phyloP scores from a whole-genome alignment of 2,888 invertebrate species.

The Dolichomitus sp. region DNA sequence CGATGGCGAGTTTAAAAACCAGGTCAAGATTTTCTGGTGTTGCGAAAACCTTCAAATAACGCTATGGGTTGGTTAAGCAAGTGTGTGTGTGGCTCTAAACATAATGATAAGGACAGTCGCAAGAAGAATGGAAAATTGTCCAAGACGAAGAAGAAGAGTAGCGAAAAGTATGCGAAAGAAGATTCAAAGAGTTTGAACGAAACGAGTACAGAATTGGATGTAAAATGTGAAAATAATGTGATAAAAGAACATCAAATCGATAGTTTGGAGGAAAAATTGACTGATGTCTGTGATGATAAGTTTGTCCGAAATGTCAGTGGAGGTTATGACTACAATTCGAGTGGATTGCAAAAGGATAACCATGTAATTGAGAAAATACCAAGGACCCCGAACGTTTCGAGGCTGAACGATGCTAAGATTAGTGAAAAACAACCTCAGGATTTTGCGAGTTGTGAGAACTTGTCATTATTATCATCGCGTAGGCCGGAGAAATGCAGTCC shows the following conservation, averaged over 20 bases:
- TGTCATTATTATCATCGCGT: constrained; percentile 20
- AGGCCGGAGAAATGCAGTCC: constrained; percentile 28
- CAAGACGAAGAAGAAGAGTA: constrained; percentile 34
- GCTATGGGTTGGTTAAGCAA: constrained; percentile 71
- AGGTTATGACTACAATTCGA: background rate
- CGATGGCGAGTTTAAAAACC: background rate
- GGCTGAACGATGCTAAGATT: constrained; percentile 21
- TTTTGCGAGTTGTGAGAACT: constrained; percentile 1
- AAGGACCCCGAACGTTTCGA: background rate
- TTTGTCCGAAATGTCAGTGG: background rate
- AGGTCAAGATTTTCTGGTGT: background rate
- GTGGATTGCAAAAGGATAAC: constrained; percentile 1
- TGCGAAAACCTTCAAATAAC: background rate
- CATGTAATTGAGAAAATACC: constrained; percentile 2
- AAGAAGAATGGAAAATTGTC: constrained; percentile 49
- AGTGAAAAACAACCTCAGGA: constrained; percentile 19
- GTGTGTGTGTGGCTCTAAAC: constrained; percentile 71
- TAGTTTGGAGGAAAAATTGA: constrained; percentile 12
- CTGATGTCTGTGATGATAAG: constrained; percentile 27
- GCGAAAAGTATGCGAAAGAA: constrained; percentile 35
- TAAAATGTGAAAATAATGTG: constrained; percentile 20
- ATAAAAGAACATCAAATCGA: constrained; percentile 20
- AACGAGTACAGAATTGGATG: constrained; percentile 17
- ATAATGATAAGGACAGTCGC: constrained; percentile 40
- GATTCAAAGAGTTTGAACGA: constrained; percentile 7